Evolutionary conservation across 2,888 invertebrate genomes (phyloP).

Genomic region (Tenthredo livida): DNA sequence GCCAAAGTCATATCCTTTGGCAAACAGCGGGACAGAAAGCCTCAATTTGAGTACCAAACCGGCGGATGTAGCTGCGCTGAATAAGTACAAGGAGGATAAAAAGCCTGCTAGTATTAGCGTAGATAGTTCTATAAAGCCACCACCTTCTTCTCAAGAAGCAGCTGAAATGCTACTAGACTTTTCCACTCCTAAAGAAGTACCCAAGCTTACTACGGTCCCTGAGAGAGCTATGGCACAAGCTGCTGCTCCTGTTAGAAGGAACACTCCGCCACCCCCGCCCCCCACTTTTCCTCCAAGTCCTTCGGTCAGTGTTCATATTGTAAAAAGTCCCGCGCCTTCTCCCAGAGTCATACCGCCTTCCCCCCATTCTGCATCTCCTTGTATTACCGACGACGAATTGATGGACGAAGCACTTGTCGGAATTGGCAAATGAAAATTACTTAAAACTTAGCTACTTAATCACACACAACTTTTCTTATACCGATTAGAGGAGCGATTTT

Average conservation of each 20-base stretch:
- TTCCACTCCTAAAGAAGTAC: constrained; percentile 82
- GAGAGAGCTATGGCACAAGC: constrained; percentile 81
- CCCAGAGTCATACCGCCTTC: constrained; percentile 85
- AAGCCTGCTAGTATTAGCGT: constrained; percentile 51
- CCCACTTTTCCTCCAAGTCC: constrained; percentile 80
- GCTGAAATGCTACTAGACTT: constrained; percentile 85
- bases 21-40: constrained; percentile 72
- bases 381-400: constrained; percentile 93
- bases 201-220: constrained; percentile 78
- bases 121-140: constrained; percentile 48
- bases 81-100: constrained; percentile 72
- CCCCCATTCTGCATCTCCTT: constrained; percentile 86
- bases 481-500: not conserved
- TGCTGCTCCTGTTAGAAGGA: constrained; percentile 74
- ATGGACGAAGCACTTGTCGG: constrained; percentile 94
- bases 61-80: constrained; percentile 73
- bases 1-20: constrained; percentile 67
- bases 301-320: constrained; percentile 87
- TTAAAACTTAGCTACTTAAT: constrained; percentile 64
- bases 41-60: constrained; percentile 79
- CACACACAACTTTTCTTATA: constrained; percentile 19
- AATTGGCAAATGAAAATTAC: constrained; percentile 84
- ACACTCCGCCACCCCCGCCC: constrained; percentile 77
- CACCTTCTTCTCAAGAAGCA: constrained; percentile 80
- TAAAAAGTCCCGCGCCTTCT: constrained; percentile 88